A percentile compares a stretch with the other conserved stretches of the same genome.
Conservation (phyloP, 2,888 invertebrate species). For the Pedicia rivosa region DNA sequence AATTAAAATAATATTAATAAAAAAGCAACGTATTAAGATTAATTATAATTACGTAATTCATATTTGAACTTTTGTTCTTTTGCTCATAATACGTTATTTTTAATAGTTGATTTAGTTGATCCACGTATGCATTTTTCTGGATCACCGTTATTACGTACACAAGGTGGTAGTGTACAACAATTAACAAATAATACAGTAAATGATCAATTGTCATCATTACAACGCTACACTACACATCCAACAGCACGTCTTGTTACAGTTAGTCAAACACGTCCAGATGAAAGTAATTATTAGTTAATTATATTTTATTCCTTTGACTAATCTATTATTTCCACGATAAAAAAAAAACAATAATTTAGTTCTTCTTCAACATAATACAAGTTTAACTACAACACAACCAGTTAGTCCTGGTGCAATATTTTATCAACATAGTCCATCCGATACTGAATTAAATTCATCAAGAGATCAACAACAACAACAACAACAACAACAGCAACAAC, state of each 20-base stretch:
- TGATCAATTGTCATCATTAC: constrained; percentile 16
- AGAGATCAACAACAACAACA: constrained; percentile 14
- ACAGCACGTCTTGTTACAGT: constrained; percentile 18
- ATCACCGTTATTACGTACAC: constrained; percentile 23
- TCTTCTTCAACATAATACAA: constrained; percentile 34
- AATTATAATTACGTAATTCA: too few relatives aligned
- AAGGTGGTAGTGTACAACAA: constrained; percentile 12
- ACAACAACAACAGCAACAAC: constrained; percentile 14
- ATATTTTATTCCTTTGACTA: constrained; percentile 1
- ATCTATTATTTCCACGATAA: background rate
- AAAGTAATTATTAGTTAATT: constrained; percentile 17
- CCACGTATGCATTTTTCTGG: constrained; percentile 26
- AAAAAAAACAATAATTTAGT: too few relatives aligned
- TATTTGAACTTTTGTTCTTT: background rate
- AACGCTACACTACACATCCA: constrained; percentile 24
- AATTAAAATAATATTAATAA: too few relatives aligned
- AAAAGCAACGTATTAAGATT: too few relatives aligned
- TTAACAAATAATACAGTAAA: background rate
- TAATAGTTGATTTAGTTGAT: constrained; percentile 29
- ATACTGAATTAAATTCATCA: constrained; percentile 13
- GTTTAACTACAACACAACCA: constrained; percentile 32
- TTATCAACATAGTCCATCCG: constrained; percentile 27
- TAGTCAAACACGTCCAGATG: constrained; percentile 22
- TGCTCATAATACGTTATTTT: constrained; percentile 1
- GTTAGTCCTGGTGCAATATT: constrained; percentile 37